Evolutionary conservation across 2,888 invertebrate genomes (phyloP).

Genomic region (Drosophila lacicola): DNA sequence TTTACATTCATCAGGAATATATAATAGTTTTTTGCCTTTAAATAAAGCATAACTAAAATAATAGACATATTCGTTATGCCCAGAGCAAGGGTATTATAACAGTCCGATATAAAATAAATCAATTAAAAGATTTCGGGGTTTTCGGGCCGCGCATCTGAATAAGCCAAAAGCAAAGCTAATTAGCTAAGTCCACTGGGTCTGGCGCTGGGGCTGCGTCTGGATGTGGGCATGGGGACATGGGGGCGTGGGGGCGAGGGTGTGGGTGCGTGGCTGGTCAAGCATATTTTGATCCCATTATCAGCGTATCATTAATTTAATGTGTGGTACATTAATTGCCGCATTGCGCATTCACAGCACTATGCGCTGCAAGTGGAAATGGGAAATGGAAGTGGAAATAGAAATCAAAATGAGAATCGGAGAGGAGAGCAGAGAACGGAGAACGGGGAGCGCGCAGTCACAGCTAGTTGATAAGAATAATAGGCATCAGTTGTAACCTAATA

Average conservation of each 20-base stretch:
- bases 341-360: constrained; percentile 56
- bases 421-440: background rate
- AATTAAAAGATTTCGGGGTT: constrained; percentile 52
- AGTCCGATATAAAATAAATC: constrained; percentile 53
- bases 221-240: background rate
- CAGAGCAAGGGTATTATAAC: constrained; percentile 1
- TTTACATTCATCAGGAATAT: no score
- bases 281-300: constrained; percentile 65
- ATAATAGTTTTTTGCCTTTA: no score
- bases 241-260: background rate
- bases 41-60: no score
- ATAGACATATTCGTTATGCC: background rate
- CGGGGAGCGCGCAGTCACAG: background rate
- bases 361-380: constrained; percentile 13
- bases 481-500: constrained; percentile 5
- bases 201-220: no score
- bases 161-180: constrained; percentile 53
- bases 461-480: constrained; percentile 47
- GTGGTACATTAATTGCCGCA: constrained; percentile 72
- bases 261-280: constrained; percentile 46
- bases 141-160: constrained; percentile 20
- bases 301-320: constrained; percentile 75
- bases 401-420: background rate
- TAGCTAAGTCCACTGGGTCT: constrained; percentile 28
- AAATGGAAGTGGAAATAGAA: constrained; percentile 13